Percentiles rank a stretch among this genome's conserved stretches.
Evolutionary conservation across 2,797 vertebrate genomes (phyloP).

Genomic region (Bovichtus variegatus): DNA sequence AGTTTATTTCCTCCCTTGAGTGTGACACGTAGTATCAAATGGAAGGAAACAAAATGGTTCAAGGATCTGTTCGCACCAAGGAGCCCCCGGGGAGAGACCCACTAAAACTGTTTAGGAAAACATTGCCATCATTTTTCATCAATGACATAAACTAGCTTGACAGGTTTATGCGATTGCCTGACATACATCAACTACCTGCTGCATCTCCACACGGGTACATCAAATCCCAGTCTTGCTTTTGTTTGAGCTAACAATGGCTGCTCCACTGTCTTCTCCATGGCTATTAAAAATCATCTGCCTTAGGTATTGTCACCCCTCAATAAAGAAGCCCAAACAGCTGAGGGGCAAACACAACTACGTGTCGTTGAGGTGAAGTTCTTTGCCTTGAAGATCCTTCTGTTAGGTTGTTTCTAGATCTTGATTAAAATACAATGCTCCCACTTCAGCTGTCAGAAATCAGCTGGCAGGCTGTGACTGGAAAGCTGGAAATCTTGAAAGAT

Average conservation of each 20-base stretch:
- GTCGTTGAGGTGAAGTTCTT: slow-evolving; percentile 54
- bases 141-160: slow-evolving; percentile 68
- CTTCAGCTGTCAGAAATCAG: slow-evolving; percentile 54
- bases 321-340: slow-evolving; percentile 54
- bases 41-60: slow-evolving; percentile 18
- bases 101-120: slow-evolving; percentile 46
- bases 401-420: slow-evolving; percentile 54
- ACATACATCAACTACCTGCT: slow-evolving; percentile 63
- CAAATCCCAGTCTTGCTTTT: slow-evolving; percentile 51
- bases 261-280: slow-evolving; percentile 43
- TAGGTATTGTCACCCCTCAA: slow-evolving; percentile 54
- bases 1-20: background rate
- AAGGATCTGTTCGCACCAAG: slow-evolving; percentile 29
- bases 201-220: slow-evolving; percentile 33
- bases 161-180: slow-evolving; percentile 67
- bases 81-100: slow-evolving; percentile 25
- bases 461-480: slow-evolving; percentile 43
- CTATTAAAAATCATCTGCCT: slow-evolving; percentile 55
- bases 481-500: slow-evolving; percentile 32
- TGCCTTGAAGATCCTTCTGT: slow-evolving; percentile 50
- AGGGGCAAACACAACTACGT: slow-evolving; percentile 30
- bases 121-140: slow-evolving; percentile 56
- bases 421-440: slow-evolving; percentile 46
- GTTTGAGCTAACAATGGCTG: slow-evolving; percentile 53
- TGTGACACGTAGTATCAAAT: background rate